Percentiles rank a stretch among this genome's conserved stretches.
phyloP scores from a whole-genome alignment of 2,797 vertebrate genomes.

The Balearica regulorum region DNA sequence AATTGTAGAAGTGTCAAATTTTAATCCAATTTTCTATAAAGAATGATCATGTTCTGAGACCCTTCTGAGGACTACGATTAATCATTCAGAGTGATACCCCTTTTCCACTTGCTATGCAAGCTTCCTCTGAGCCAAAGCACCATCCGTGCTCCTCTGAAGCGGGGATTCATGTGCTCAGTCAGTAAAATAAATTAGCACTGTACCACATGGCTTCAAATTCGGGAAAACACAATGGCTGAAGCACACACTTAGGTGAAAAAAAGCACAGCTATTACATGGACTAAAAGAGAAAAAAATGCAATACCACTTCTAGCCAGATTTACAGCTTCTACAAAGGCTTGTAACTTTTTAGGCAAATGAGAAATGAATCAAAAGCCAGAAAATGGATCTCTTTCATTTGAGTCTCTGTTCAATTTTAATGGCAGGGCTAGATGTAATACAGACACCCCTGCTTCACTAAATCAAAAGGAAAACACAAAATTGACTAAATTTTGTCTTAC shows the following conservation, averaged over 20 bases:
- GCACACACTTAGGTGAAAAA: conserved; percentile 30
- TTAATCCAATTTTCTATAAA: conserved; percentile 72
- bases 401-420: conserved; percentile 49
- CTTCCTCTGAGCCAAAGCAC: conserved; percentile 33
- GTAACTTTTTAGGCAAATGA: conserved; percentile 50
- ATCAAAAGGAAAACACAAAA: background rate
- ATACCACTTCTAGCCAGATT: conserved; percentile 16
- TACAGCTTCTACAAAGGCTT: conserved; percentile 5
- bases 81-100: conserved; percentile 58
- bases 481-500: background rate
- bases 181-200: conserved; percentile 58
- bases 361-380: conserved; percentile 46
- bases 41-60: conserved; percentile 69
- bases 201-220: conserved; percentile 60
- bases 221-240: conserved; percentile 47
- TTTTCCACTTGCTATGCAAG: conserved; percentile 51
- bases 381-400: conserved; percentile 20
- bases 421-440: background rate
- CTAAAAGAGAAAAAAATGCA: background rate
- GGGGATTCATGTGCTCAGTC: conserved; percentile 18
- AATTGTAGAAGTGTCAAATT: conserved; percentile 68
- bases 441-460: background rate
- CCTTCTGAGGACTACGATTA: conserved; percentile 61
- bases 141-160: conserved; percentile 15
- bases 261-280: background rate